phyloP scores from a whole-genome alignment of 2,797 vertebrate species.

The Hypotaenidia philippensis region DNA sequence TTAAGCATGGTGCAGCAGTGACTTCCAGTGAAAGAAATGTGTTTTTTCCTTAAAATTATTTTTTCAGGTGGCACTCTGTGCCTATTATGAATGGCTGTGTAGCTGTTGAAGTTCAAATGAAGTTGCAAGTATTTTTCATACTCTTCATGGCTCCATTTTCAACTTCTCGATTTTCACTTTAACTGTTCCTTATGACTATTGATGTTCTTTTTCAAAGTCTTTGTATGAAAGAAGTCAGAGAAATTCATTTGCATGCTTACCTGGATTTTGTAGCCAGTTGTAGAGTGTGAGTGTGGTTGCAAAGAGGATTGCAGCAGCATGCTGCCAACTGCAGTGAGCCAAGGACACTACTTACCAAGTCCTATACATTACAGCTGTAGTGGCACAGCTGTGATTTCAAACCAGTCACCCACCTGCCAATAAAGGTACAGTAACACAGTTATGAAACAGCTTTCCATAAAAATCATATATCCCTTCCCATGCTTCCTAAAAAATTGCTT shows the following conservation, averaged over 20 bases:
- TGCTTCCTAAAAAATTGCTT: background rate
- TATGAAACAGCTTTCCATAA: background rate
- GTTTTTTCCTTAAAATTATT: background rate
- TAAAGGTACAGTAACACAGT: background rate
- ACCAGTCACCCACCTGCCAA: background rate
- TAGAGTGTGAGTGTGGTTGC: background rate
- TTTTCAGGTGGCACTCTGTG: background rate
- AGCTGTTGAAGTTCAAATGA: background rate
- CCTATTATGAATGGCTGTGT: background rate
- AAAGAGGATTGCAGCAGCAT: background rate
- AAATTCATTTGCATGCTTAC: background rate
- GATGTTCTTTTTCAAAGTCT: background rate
- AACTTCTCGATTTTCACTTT: background rate
- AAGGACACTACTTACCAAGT: background rate
- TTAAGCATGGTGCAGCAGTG: background rate
- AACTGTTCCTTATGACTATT: background rate
- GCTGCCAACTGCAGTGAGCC: background rate
- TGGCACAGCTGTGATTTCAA: background rate
- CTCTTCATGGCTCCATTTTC: background rate
- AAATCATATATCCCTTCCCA: background rate
- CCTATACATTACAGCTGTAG: background rate
- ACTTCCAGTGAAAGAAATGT: background rate
- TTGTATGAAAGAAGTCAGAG: background rate
- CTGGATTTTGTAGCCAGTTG: background rate
- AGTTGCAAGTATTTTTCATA: background rate